These are phyloP conservation scores for Gobio occitaniae DNA, from an alignment of 2,797 vertebrate species.

Conservation along the genomic window DNA sequence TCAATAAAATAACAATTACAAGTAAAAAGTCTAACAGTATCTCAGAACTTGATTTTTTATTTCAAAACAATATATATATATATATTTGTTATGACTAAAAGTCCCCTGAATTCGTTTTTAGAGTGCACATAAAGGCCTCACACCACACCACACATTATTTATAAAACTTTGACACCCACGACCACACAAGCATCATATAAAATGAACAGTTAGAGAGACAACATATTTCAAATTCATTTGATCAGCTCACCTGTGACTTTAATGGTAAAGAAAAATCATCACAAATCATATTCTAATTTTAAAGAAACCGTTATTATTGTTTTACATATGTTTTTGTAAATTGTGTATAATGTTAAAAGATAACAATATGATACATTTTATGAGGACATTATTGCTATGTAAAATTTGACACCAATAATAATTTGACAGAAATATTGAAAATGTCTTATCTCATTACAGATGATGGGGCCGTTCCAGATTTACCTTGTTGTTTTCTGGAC, in stretches of 20 bases:
- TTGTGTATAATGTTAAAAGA: background rate
- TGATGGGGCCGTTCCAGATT: background rate
- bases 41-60: too few relatives aligned
- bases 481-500: background rate
- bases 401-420: background rate
- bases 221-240: background rate
- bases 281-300: background rate
- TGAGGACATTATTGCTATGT: background rate
- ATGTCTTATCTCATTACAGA: background rate
- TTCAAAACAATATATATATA: too few relatives aligned
- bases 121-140: too few relatives aligned
- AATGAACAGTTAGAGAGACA: background rate
- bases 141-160: too few relatives aligned
- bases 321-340: background rate
- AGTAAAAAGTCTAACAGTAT: too few relatives aligned
- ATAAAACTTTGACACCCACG: too few relatives aligned
- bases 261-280: background rate
- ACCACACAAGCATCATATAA: background rate
- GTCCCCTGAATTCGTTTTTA: too few relatives aligned
- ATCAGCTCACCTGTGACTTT: background rate
- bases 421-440: conserved; percentile 50
- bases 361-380: background rate
- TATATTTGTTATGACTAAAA: too few relatives aligned
- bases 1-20: too few relatives aligned
- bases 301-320: background rate